Conservation (phyloP, 2,113 vertebrate genomes). For the Pterocles gutturalis region DNA sequence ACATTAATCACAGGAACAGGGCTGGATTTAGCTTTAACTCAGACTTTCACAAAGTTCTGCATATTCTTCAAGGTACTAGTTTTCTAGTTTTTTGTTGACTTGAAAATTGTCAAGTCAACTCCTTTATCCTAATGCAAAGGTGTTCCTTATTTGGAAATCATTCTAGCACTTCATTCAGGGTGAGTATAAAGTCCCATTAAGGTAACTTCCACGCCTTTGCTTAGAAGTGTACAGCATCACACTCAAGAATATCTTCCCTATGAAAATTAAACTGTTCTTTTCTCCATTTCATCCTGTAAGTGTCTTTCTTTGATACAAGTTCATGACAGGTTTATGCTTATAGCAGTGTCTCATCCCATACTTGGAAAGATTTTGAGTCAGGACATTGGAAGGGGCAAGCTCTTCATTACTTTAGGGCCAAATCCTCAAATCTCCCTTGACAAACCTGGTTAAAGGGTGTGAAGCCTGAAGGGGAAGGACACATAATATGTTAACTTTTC, state of each 20-base stretch:
- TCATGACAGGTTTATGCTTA: neutral
- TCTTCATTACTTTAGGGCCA: constrained; percentile 6
- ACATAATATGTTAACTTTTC: constrained; percentile 36
- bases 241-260: neutral
- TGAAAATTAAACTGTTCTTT: neutral
- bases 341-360: neutral
- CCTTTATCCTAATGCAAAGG: neutral
- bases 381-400: neutral
- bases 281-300: neutral
- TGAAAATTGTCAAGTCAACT: neutral
- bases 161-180: neutral
- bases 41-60: neutral
- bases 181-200: neutral
- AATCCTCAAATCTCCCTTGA: neutral
- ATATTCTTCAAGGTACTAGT: neutral
- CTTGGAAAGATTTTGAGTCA: constrained; percentile 1
- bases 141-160: neutral
- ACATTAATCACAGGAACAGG: neutral
- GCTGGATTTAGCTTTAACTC: neutral
- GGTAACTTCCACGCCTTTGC: neutral
- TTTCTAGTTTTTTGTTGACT: neutral
- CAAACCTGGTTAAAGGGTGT: constrained; percentile 14
- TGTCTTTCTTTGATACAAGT: neutral
- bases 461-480: constrained; percentile 61
- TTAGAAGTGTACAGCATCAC: neutral